Base-by-base conservation (phyloP, 1,140 invertebrate species). In the Linepithema humile region DNA sequence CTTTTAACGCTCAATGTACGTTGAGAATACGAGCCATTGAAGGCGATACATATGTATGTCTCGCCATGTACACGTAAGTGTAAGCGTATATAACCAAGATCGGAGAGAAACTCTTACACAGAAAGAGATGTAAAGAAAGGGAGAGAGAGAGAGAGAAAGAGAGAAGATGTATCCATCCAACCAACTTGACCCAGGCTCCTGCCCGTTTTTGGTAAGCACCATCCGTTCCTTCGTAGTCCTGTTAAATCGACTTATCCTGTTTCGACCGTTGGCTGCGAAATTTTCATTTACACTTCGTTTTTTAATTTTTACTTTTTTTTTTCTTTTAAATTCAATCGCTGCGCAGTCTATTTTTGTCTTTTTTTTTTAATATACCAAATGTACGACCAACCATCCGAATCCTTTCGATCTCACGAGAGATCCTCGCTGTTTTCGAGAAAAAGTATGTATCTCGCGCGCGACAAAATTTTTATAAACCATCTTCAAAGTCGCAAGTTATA, bases 121-220 rank as follows among this genome's bases (percentile, higher is more conserved):
- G 29, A 88, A 29, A 50, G 45, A 67, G 73, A 62, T 82, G 17
- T 57, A 72, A 57, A 32, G 15, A 53, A 15, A 55, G 69, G 20
- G 43, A 82, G 55, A 82, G 20, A 67, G 57, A 85, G 72, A 87
- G 64, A 92, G 86, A 89, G 90, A 92, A 90, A 87, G 91, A 92
- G 87, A 94, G 92, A 93, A 92, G 92, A 93, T 93, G 93, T 94
- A 92, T 94, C 92, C 94, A 93, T 91, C 93, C 94, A 94, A 94
- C 93, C 94, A 94, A 94, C 94, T 93, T 89, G 88, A 88, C 93
- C 93, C 92, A 94, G 94, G 94, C 94, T 94, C 94, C 94, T 94
- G 93, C 91, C 94, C 94, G 91, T 93, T 90, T 94, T 93, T 91
- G 94, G 94, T 94, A 94, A 94, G 94, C 94, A 94, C 93, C 92